Evolutionary conservation across 2,797 vertebrate species (phyloP), one percentile per base, ranked within the genome.

Genomic region (Orientallactaga sibirica): DNA sequence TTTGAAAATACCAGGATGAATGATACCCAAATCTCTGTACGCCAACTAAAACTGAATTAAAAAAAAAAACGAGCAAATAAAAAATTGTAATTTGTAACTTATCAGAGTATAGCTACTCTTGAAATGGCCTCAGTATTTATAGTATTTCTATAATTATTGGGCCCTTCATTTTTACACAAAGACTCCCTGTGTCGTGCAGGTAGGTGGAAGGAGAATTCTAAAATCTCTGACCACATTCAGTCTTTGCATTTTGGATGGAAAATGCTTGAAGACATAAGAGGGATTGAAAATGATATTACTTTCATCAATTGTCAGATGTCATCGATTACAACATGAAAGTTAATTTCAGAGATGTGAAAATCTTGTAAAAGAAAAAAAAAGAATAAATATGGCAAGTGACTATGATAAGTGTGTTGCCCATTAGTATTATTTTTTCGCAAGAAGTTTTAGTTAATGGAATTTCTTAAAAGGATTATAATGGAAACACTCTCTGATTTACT

Each of bases 371-470:
- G 91, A 19, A 74, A 68, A 48, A n/a, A n/a, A 8, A 48, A 48
- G 15, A 5, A 29, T 9, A 93, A 90, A 90, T 64, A 4, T 27
- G 73, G 48, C 48, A 61, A 67, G 2, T 78, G 68, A 14, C 61
- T 77, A 83, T 48, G 48, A 48, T 8, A 48, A 0, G 70, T 7
- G 71, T 92, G 12, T 68, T 81, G 25, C 18, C 41, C 18, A 7
- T 37, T 24, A 90, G n/a, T 48, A 90, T 87, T 3, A 66, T 22
- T 33, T 81, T 93, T 88, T 22, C 7, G 82, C 41, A 86, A 16
- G 2, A 91, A 16, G 1, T 77, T 92, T 77, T 93, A 94, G 88
- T 86, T 94, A 88, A 71, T 76, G n/a, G 12, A 90, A 83, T 2
- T 92, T 92, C 2, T 83, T 90, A 27, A 3, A 67, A 24, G 4